Evolutionary conservation across 2,888 invertebrate species (phyloP), one percentile per base, ranked within the genome.

Genomic region (Acronicta psi): DNA sequence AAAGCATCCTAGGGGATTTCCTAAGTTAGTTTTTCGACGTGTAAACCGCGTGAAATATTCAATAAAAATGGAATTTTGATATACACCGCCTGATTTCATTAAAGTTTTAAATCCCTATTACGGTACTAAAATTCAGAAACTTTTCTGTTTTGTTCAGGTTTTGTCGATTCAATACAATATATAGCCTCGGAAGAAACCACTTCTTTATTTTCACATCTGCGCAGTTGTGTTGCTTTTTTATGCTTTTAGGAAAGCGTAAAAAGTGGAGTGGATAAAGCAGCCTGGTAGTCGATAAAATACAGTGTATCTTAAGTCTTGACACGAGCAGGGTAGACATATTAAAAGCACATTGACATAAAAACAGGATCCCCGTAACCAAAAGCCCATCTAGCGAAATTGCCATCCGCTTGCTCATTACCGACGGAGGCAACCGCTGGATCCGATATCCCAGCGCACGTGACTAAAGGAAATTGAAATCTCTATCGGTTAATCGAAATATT

Each of bases 391-490:
- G 87, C 80, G 85, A 92, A 91, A 93, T 93, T 92, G 92, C 91
- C 92, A 93, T 93, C 92, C 92, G 89, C 85, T 85, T 83, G 82
- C 93, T 94, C 93, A 93, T 93, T 93, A 93, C 93, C 83, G 89
- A 82, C 84, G 87, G 91, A 89, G 90, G 88, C 88, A 86, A 89
- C 92, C 92, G 87, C 92, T 87, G 87, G 91, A 89, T 90, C 89
- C 87, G 92, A 92, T 92, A 91, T 90, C 90, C 89, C 87, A 70
- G 83, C 84, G 91, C 92, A 91, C 92, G 93, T 93, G 93, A 92
- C 93, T 91, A 86, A 88, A 86, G 93, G 93, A 94, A 93, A 94
- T 94, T 94, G 93, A 93, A 94, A 93, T 90, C 91, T 92, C 92
- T 92, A 93, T 92, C 92, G 90, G 88, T 87, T 93, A 88, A 94